A percentile compares a stretch with the other conserved stretches of the same genome.
Conservation (phyloP, 1,140 invertebrate species). For the Lepidurus arcticus region DNA sequence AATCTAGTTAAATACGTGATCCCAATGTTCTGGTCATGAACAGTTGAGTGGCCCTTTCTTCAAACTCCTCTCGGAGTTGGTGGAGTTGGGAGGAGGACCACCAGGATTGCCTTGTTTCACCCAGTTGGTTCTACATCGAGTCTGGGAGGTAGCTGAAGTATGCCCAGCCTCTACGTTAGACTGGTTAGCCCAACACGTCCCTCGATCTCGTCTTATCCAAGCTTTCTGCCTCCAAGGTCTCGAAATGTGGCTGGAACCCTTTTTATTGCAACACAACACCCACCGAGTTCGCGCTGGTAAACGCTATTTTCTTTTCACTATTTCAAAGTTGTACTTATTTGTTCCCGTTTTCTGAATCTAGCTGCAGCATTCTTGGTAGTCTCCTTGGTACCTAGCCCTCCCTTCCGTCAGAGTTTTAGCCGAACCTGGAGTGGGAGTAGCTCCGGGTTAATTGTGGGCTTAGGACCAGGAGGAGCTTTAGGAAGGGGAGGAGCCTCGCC, state of each 20-base stretch:
- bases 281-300: slow-evolving; percentile 65
- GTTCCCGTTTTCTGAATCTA: background rate
- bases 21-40: slow-evolving; percentile 38
- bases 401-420: slow-evolving; percentile 13
- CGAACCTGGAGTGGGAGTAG: slow-evolving; percentile 2
- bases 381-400: background rate
- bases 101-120: slow-evolving; percentile 81
- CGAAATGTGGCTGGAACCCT: slow-evolving; percentile 83
- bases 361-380: slow-evolving; percentile 22
- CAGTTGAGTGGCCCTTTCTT: slow-evolving; percentile 80
- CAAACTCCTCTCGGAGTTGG: slow-evolving; percentile 73
- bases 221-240: slow-evolving; percentile 79
- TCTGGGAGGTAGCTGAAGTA: slow-evolving; percentile 85
- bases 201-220: slow-evolving; percentile 57
- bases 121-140: slow-evolving; percentile 72
- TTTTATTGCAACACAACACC: slow-evolving; percentile 76
- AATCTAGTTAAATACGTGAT: background rate
- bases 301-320: too few relatives aligned
- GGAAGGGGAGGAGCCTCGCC: background rate
- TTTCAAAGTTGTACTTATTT: too few relatives aligned
- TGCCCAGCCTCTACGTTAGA: slow-evolving; percentile 84
- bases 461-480: background rate
- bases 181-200: slow-evolving; percentile 72
- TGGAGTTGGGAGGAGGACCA: slow-evolving; percentile 61
- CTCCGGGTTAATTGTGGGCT: background rate